Conservation (phyloP, 2,888 invertebrate genomes). For the Oxystoma pomonae region DNA sequence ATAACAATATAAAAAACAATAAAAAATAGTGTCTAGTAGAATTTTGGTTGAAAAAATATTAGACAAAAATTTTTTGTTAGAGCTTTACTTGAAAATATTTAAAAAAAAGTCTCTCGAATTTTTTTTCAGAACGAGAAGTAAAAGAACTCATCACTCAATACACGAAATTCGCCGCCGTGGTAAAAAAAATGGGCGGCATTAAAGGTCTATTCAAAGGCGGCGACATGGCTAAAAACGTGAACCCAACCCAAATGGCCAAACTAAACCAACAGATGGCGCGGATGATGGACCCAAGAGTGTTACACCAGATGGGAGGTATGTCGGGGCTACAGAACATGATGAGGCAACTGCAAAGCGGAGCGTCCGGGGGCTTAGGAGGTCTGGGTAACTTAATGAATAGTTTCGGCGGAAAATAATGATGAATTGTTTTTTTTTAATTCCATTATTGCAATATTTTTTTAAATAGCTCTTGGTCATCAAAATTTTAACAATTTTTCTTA, state of each 20-base stretch:
- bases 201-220: conserved; percentile 98
- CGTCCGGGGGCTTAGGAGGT: conserved; percentile 52
- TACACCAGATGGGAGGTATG: conserved; percentile 98
- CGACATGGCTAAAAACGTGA: conserved; percentile 98
- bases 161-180: conserved; percentile 98
- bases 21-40: no score
- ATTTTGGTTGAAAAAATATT: no score
- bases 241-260: conserved; percentile 97
- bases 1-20: no score
- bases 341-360: conserved; percentile 78
- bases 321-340: conserved; percentile 96
- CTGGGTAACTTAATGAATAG: conserved; percentile 57
- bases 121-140: conserved; percentile 73
- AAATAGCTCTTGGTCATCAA: no score
- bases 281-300: conserved; percentile 98
- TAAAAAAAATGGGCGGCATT: conserved; percentile 99
- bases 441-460: no score
- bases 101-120: no score
- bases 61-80: no score
- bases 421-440: no score
- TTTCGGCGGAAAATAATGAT: conserved; percentile 47
- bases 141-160: conserved; percentile 97
- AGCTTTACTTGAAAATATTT: no score
- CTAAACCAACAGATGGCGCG: conserved; percentile 99
- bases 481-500: no score